Evolutionary conservation across 1,140 invertebrate species (phyloP).

Genomic region (Halesus radiatus): DNA sequence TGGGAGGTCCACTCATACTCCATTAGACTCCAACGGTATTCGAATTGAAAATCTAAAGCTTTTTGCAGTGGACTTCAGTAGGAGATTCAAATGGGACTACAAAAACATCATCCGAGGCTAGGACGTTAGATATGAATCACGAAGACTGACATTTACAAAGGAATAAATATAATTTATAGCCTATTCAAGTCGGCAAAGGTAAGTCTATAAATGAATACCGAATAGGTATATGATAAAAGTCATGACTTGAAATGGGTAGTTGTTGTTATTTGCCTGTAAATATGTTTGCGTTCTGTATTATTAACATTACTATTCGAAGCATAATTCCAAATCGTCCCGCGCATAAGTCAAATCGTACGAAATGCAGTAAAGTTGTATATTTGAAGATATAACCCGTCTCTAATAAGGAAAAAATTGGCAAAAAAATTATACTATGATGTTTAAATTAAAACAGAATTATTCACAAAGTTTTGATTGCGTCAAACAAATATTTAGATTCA

Average conservation of each 20-base stretch:
- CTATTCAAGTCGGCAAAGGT: constrained; percentile 50
- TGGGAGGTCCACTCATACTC: constrained; percentile 3
- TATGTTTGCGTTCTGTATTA: constrained; percentile 18
- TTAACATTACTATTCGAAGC: not conserved
- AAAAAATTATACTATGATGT: no score
- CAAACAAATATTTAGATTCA: no score
- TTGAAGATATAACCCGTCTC: not conserved
- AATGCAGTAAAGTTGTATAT: not conserved
- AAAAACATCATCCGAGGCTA: constrained; percentile 48
- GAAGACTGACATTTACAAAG: constrained; percentile 53
- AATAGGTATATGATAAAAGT: constrained; percentile 32
- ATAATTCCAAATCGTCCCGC: constrained; percentile 1
- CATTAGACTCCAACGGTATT: constrained; percentile 25
- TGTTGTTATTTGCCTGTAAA: constrained; percentile 9
- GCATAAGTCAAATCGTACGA: constrained; percentile 13
- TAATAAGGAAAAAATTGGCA: no score
- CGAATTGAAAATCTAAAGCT: constrained; percentile 22
- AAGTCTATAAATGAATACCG: constrained; percentile 51
- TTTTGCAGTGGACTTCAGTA: not conserved
- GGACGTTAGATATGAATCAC: constrained; percentile 44
- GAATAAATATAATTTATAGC: constrained; percentile 56
- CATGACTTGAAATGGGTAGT: constrained; percentile 23
- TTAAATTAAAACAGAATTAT: no score
- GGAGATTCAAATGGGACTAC: not conserved
- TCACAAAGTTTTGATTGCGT: no score